phyloP scores from a whole-genome alignment of 2,797 vertebrate species.

The Myiothlypis coronata region DNA sequence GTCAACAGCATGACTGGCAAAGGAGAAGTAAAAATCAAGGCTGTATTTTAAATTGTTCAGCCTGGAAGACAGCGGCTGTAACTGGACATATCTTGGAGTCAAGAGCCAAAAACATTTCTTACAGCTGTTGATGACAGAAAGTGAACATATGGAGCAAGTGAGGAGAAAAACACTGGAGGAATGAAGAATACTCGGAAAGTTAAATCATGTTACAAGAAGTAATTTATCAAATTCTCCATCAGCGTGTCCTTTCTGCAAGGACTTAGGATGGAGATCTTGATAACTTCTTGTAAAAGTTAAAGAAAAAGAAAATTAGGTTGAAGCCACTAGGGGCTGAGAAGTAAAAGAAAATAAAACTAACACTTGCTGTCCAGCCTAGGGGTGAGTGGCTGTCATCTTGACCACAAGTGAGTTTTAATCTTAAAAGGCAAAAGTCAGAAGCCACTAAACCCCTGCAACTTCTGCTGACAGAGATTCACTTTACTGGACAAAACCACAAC shows the following conservation, averaged over 20 bases:
- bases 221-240: constrained; percentile 36
- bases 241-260: neutral
- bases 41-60: neutral
- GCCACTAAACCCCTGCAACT: neutral
- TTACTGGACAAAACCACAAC: neutral
- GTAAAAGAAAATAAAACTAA: neutral
- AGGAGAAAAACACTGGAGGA: neutral
- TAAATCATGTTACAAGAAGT: neutral
- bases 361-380: neutral
- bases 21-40: neutral
- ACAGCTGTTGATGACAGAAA: constrained; percentile 23
- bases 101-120: constrained; percentile 15
- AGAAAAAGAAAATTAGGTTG: neutral
- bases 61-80: neutral
- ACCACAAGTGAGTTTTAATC: neutral
- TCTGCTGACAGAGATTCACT: neutral
- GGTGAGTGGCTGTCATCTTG: neutral
- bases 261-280: neutral
- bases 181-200: constrained; percentile 20
- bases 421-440: neutral
- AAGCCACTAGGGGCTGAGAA: neutral
- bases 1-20: neutral
- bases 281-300: neutral
- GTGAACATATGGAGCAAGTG: constrained; percentile 35
- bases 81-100: neutral